A percentile compares a stretch with the other conserved stretches of the same genome.
Evolutionary conservation across 92 coral and sea anemone genomes (phyloP).

Genomic region (Siderastrea siderea): DNA sequence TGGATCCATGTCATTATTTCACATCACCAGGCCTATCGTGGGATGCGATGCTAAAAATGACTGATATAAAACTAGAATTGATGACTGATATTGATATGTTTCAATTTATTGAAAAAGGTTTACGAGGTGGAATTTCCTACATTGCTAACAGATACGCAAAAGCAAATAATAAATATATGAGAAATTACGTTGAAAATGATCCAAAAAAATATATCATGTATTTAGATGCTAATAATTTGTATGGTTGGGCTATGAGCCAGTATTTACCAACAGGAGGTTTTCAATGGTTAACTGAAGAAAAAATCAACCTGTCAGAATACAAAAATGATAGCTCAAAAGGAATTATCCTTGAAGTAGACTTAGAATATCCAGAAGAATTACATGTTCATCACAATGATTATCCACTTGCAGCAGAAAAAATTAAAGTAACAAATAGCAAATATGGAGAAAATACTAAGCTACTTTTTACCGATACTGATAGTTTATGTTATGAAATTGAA

Average conservation of each 20-base stretch:
- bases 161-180: conserved; percentile 6
- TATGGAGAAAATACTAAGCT: no score
- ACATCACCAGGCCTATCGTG: background rate
- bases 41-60: background rate
- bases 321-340: background rate
- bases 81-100: background rate
- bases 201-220: background rate
- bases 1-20: background rate
- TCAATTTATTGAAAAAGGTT: background rate
- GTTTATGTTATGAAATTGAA: no score
- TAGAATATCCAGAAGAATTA: no score
- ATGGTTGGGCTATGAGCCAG: conserved; percentile 9
- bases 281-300: background rate
- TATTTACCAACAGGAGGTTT: background rate
- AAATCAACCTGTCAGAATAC: background rate
- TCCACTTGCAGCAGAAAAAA: no score
- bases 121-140: background rate
- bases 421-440: no score
- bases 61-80: background rate
- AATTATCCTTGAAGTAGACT: background rate
- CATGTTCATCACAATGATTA: no score
- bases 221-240: conserved; percentile 4
- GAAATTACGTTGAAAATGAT: background rate
- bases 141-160: background rate
- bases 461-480: no score